Evolutionary conservation across 2,113 vertebrate species (phyloP), one percentile per base, ranked within the genome.

Genomic region (Jaculus jaculus): DNA sequence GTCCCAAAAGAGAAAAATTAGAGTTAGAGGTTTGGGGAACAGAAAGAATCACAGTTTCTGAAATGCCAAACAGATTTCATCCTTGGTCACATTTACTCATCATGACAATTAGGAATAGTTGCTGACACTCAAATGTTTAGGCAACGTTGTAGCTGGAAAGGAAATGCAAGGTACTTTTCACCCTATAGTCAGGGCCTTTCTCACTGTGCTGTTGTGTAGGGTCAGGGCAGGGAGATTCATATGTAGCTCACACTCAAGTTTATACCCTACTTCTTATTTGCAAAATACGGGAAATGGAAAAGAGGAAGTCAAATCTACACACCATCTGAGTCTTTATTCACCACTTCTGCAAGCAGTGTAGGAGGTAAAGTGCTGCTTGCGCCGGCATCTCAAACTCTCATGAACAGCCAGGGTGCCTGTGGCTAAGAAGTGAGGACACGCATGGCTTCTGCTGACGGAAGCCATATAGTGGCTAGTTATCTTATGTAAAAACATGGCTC

Each of bases 1-100:
- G 60, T 30, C 60, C 73, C 2, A 28, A 47, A 88, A 78, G 39
- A 82, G 82, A 86, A 94, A 91, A 86, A 83, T 77, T 60, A 60
- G n/a, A 90, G 28, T n/a, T 39, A 63, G 34, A 58, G 11, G 18
- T 72, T 93, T 68, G 63, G 5, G 11, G 30, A 84, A 39, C 23
- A 87, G 32, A 83, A 90, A 20, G 26, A 81, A 51, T 84, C 54
- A 34, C 11, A 71, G 34, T 75, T 51, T 34, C 3, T 66, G 32
- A 81, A 39, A 13, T 42, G n/a, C 21, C 69, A 60, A 78, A 26
- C 15, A 82, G 15, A 34, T 39, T 89, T 80, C 83, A 90, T 79
- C 32, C 71, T 79, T 72, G 39, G 42, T 54, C 61, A 82, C 65
- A 0, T 37, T 85, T 65, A 30, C n/a, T 83, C 65, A 86, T 78